Percentiles rank a stretch among this genome's conserved stretches.
Evolutionary conservation across 1,140 invertebrate genomes (phyloP).

Genomic region (Drosophila pandora): DNA sequence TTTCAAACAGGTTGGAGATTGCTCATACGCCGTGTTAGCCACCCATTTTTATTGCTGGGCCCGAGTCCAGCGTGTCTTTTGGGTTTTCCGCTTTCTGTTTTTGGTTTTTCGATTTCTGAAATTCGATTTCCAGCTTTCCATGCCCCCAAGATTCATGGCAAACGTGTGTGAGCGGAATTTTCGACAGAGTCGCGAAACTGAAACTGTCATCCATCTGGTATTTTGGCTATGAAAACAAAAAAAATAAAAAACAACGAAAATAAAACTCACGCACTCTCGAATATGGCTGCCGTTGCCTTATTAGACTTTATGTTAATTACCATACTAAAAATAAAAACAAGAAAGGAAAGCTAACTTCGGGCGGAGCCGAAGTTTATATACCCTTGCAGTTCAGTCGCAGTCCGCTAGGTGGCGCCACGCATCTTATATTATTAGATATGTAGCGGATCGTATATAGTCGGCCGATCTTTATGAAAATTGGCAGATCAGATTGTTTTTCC

Average conservation of each 20-base stretch:
- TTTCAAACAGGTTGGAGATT: slow-evolving; percentile 68
- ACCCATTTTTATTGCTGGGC: slow-evolving; percentile 21
- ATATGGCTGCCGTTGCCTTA: slow-evolving; percentile 61
- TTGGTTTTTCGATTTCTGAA: slow-evolving; percentile 6
- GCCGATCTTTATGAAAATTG: too few relatives aligned
- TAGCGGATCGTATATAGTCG: too few relatives aligned
- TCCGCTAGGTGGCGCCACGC: too few relatives aligned
- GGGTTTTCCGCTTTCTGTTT: slow-evolving; percentile 35
- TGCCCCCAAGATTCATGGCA: slow-evolving; percentile 52
- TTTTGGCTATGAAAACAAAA: slow-evolving; percentile 44
- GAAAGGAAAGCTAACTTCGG: too few relatives aligned
- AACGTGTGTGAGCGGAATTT: slow-evolving; percentile 62
- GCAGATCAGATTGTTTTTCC: too few relatives aligned
- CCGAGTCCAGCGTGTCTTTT: slow-evolving; percentile 1
- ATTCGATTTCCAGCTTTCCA: slow-evolving; percentile 32
- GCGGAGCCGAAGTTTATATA: too few relatives aligned
- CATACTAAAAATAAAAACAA: slow-evolving; percentile 69
- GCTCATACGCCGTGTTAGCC: slow-evolving; percentile 65
- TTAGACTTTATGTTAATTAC: slow-evolving; percentile 76
- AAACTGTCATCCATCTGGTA: slow-evolving; percentile 29
- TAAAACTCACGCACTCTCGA: slow-evolving; percentile 48
- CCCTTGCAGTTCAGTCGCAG: too few relatives aligned
- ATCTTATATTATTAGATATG: too few relatives aligned
- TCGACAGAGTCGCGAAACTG: slow-evolving; percentile 35
- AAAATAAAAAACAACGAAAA: slow-evolving; percentile 17